These are phyloP conservation scores for Trachelus troglodyta DNA, from an alignment of 2,888 invertebrate species.

Conservation along the genomic window DNA sequence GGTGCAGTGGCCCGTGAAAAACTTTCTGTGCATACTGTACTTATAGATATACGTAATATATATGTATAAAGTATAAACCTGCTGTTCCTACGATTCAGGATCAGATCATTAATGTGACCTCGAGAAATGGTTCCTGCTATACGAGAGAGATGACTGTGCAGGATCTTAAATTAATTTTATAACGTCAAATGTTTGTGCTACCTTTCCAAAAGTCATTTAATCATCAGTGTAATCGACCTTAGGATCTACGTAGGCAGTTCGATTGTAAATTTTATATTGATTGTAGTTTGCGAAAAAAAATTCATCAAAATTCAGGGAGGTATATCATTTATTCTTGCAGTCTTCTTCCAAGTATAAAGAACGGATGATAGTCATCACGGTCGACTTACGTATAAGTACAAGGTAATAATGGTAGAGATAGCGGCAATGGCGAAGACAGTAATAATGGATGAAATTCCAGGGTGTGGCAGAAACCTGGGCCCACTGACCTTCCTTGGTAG, in stretches of 20 bases:
- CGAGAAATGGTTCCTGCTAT: slow-evolving; percentile 5
- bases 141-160: neutral
- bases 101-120: neutral
- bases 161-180: neutral
- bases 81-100: neutral
- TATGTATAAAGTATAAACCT: neutral
- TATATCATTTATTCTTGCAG: neutral
- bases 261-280: neutral
- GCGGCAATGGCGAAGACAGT: neutral
- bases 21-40: neutral
- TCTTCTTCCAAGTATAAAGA: neutral
- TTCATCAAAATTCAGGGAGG: neutral
- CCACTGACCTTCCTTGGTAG: slow-evolving; percentile 28
- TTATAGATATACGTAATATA: neutral
- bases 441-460: slow-evolving; percentile 55
- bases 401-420: neutral
- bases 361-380: neutral
- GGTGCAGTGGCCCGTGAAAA: slow-evolving; percentile 44
- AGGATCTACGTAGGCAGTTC: neutral
- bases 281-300: neutral
- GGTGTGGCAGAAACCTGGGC: slow-evolving; percentile 51
- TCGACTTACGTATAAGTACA: neutral
- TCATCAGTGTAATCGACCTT: neutral
- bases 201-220: neutral
- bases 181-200: neutral